Base-by-base conservation (phyloP, 2,888 invertebrate genomes). In the Celastrina argiolus region DNA sequence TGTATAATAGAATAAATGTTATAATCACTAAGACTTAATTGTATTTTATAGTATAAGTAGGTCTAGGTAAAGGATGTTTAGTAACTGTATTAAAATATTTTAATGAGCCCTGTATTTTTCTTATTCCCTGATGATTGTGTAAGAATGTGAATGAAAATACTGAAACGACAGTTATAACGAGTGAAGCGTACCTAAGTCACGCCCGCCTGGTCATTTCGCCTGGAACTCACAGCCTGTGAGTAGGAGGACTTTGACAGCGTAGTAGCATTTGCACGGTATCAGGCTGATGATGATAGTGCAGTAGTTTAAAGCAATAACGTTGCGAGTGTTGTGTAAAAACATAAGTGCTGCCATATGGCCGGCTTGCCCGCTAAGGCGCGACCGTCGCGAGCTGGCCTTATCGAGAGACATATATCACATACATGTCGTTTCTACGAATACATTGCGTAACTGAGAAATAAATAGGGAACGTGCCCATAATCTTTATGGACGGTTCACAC, bases 381-480 rank as follows among this genome's bases (percentile, higher is more conserved):
- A 31, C 51, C 14, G 51, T 64, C 18, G 34, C 31, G 34, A 64
- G 22, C 22, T n/a, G 22, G 14, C 51, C 64, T 18, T 59, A 59
- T 59, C 34, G 34, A 34, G 59, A 31, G 16, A 12, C 8, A 59
- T 31, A 34, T n/a, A n/a, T n/a, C n/a, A n/a, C 31, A 28, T 34
- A 36, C 18, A 36, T 18, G 10, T 8, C 34, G 59, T 28, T 56
- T 28, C 26, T 56, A 5, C 56, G 56, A 18, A 45, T 45, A 10
- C 45, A 16, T 45, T 45, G 45, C 45, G 45, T 16, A 45, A 45
- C 16, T 16, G 45, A 18, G 18, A 45, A 45, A 10, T 45, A 45
- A 18, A 8, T 16, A 10, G n/a, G n/a, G n/a, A n/a, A n/a, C n/a
- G n/a, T n/a, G n/a, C n/a, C n/a, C n/a, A n/a, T n/a, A n/a, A n/a